These are phyloP conservation scores for Chaenodraco wilsoni DNA, from an alignment of 2,797 vertebrate species.

Conservation along the genomic window DNA sequence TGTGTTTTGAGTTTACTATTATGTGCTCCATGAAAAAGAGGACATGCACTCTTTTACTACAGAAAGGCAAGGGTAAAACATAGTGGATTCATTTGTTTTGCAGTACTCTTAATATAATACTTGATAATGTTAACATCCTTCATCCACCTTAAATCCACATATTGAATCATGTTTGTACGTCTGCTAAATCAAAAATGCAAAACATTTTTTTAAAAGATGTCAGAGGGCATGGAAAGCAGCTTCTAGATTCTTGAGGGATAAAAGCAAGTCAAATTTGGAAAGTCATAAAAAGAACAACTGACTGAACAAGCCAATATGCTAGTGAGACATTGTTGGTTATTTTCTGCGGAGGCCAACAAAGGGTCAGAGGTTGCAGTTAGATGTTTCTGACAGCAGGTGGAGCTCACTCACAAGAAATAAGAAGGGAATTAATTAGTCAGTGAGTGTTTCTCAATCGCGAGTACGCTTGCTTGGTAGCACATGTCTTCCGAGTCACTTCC, in stretches of 20 bases:
- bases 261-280: slow-evolving; percentile 20
- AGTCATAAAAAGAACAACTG: not conserved
- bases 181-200: slow-evolving; percentile 6
- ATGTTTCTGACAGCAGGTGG: slow-evolving; percentile 51
- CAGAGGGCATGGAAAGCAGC: not conserved
- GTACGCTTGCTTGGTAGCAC: too few relatives aligned
- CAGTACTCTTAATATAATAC: not conserved
- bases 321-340: not conserved
- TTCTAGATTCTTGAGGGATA: not conserved
- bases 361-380: slow-evolving; percentile 39
- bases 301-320: not conserved
- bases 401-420: slow-evolving; percentile 26
- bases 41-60: too few relatives aligned
- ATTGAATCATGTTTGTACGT: not conserved
- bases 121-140: too few relatives aligned
- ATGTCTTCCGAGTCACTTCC: too few relatives aligned
- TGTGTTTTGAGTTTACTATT: not conserved
- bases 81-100: not conserved
- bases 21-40: not conserved
- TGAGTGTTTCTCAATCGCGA: too few relatives aligned
- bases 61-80: not conserved
- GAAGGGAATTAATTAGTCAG: slow-evolving; percentile 1
- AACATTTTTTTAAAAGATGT: not conserved
- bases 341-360: slow-evolving; percentile 24
- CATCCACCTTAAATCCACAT: not conserved